Evolutionary conservation across 2,113 vertebrate species (phyloP), one percentile per base, ranked within the genome.

Genomic region (Phalacrocorax pelagicus): DNA sequence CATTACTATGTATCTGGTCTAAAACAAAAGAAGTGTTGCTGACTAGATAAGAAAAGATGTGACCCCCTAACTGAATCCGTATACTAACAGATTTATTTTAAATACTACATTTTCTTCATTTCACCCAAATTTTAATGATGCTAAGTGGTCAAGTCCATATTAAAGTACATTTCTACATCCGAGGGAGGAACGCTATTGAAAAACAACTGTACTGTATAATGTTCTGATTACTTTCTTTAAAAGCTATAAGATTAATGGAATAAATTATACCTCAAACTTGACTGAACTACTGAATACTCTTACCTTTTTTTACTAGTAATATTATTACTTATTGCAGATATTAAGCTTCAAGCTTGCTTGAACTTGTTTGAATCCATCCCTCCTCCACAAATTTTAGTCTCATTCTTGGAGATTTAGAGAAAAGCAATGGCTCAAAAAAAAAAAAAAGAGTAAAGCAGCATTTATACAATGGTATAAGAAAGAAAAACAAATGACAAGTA

Each of bases 1-100:
- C 32, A 51, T 62, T 51, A 70, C 32, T 11, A 71, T 0, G 0
- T 20, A 32, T 7, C 21, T 80, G 27, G 11, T 42, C 15, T 38
- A 81, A 78, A 94, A 94, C 26, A 91, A 70, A 92, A 49, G 34
- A 47, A 66, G 24, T 73, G 70, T 14, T 58, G 20, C 46, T 63
- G 70, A 62, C 19, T 34, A 81, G 20, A 6, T 78, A 34, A 55
- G 74, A 83, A 83, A 73, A 71, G 0, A 34, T 29, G 46, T 34
- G 44, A 92, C 3, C 17, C 19, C 80, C 30, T 83, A 66, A 88
- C 10, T 63, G 57, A 70, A 78, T 26, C 51, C 40, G 10, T 51
- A 72, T 19, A 75, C 10, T 57, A 69, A 34, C 2, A 79, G 15
- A 59, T 47, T 79, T 30, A 71, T 51, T 93, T 86, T 29, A 73